These are phyloP conservation scores for Noturus placidus DNA, from an alignment of 2,113 vertebrate genomes.

Conservation along the genomic window DNA sequence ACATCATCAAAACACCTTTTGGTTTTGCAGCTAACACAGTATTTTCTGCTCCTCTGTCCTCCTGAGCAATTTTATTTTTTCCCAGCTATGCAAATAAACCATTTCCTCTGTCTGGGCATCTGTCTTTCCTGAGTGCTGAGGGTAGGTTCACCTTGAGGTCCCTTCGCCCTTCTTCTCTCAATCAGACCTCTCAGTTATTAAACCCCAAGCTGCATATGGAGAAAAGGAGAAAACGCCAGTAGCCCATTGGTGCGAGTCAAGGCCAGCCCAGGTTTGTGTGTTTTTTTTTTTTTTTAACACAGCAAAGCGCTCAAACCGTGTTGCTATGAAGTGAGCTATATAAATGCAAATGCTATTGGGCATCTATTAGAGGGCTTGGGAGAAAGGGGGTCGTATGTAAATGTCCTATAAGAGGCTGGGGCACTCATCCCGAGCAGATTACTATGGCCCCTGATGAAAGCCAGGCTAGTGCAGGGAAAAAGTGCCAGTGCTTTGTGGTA, in stretches of 20 bases:
- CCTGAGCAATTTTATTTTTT: constrained; percentile 21
- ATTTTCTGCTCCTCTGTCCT: constrained; percentile 36
- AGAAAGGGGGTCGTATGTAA: constrained; percentile 78
- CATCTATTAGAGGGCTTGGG: constrained; percentile 75
- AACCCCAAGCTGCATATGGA: constrained; percentile 63
- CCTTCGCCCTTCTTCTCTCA: constrained; percentile 59
- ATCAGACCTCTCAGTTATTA: constrained; percentile 66
- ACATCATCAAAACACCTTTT: constrained; percentile 14
- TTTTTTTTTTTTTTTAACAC: constrained; percentile 72
- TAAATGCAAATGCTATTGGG: constrained; percentile 83
- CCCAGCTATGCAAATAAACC: constrained; percentile 38
- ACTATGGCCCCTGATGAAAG: constrained; percentile 65
- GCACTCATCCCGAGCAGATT: constrained; percentile 73
- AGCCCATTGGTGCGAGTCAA: constrained; percentile 64
- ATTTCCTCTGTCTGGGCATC: constrained; percentile 14
- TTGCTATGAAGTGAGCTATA: constrained; percentile 79
- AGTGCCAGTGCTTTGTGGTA: constrained; percentile 67
- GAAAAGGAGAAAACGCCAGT: constrained; percentile 38
- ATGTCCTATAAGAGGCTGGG: constrained; percentile 72
- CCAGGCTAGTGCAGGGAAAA: constrained; percentile 57
- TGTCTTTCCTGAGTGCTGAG: constrained; percentile 36
- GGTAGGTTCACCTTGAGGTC: constrained; percentile 61
- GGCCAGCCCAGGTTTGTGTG: constrained; percentile 73
- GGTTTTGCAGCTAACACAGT: neutral
- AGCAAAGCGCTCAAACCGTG: constrained; percentile 76